Evolutionary conservation across 1,140 invertebrate genomes (phyloP).

Genomic region (Papilio xuthus): DNA sequence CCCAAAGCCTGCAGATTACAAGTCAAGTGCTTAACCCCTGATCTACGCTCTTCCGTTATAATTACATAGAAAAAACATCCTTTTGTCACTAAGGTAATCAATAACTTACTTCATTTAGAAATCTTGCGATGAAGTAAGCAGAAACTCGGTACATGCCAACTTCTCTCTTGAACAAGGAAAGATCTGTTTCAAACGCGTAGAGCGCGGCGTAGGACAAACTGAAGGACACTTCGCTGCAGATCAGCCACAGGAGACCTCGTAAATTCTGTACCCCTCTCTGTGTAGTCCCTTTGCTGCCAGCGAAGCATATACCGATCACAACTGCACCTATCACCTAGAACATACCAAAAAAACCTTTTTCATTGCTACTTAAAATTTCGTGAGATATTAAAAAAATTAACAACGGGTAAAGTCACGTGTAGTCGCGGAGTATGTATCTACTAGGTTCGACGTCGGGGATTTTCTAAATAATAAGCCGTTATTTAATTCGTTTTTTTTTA

Average conservation of each 20-base stretch:
- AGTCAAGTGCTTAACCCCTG: too few species aligned
- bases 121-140: slow-evolving; percentile 61
- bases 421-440: too few species aligned
- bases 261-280: slow-evolving; percentile 70
- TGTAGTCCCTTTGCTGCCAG: slow-evolving; percentile 63
- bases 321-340: slow-evolving; percentile 64
- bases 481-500: too few species aligned
- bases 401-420: too few species aligned
- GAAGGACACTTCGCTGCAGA: slow-evolving; percentile 70
- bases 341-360: not conserved
- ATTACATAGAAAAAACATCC: too few species aligned
- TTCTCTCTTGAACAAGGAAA: slow-evolving; percentile 67
- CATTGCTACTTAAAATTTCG: too few species aligned
- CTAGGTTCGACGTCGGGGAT: too few species aligned
- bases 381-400: too few species aligned
- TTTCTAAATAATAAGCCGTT: too few species aligned
- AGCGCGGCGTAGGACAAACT: slow-evolving; percentile 63
- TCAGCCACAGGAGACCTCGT: slow-evolving; percentile 69
- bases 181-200: slow-evolving; percentile 64
- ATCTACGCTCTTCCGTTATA: too few species aligned
- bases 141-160: slow-evolving; percentile 66
- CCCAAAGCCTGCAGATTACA: too few species aligned
- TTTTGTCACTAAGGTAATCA: too few species aligned
- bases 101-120: slow-evolving; percentile 64
- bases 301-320: slow-evolving; percentile 62